Evolutionary conservation across 1,140 invertebrate species (phyloP).

Genomic region (Metaphire vulgaris): DNA sequence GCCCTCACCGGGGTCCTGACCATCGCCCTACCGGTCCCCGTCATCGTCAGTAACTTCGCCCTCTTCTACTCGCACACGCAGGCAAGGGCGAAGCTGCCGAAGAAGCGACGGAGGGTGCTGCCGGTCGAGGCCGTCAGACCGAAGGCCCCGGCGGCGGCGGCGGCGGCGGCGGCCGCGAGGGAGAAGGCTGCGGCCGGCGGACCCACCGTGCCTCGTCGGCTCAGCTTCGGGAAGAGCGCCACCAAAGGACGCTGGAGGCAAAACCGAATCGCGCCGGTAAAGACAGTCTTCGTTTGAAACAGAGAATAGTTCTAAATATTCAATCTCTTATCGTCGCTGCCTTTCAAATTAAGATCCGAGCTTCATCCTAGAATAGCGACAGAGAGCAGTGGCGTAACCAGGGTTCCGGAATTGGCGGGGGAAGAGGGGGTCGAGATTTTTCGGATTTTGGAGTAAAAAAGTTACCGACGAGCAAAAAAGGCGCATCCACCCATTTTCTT

Average conservation of each 20-base stretch:
- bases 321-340: no score
- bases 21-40: conserved; percentile 83
- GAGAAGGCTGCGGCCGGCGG: not conserved
- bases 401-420: not conserved
- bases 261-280: not conserved
- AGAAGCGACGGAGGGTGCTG: conserved; percentile 75
- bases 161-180: not conserved
- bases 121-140: conserved; percentile 65
- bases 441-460: no score
- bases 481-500: no score
- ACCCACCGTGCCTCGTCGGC: not conserved
- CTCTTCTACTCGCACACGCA: conserved; percentile 89
- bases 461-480: no score
- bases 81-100: conserved; percentile 81
- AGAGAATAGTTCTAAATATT: no score
- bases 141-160: conserved; percentile 2
- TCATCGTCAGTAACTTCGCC: conserved; percentile 88
- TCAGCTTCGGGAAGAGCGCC: not conserved
- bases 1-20: conserved; percentile 81
- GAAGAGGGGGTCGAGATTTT: no score
- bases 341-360: not conserved
- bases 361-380: no score
- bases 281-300: not conserved
- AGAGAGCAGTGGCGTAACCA: not conserved
- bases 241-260: not conserved